Base-by-base conservation (phyloP, 1,140 invertebrate species). In the Eupeodes corollae region DNA sequence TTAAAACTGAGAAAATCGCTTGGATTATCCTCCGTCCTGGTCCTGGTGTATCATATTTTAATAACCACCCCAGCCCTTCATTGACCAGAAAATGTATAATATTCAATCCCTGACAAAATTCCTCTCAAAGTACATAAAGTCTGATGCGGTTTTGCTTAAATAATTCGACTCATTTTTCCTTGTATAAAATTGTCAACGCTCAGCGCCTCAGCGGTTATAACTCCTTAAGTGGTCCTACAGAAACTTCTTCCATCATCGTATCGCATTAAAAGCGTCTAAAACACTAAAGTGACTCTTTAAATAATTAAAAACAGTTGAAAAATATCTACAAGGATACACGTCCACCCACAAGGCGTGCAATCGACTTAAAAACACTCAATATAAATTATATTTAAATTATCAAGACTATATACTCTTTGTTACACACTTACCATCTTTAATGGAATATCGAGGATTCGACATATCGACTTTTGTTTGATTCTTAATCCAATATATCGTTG, bases 401-500 rank as follows among this genome's bases (percentile, higher is more conserved):
- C 21, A 8, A 9, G 8, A 33, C 32, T 33, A 9, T 9, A 9
- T 33, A n/a, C n/a, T 5, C 14, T 6, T 41, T 41, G 6, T 41
- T 14, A 5, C 3, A n/a, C n/a, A 78, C 79, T 83, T 73, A 86
- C 84, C 77, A 51, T 86, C 82, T 42, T 89, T 74, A 31, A 93
- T 76, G 19, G 80, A 82, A 70, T 94, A 92, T 59, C 91, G 75
- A 0, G 84, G 82, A 72, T 92, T 89, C 47, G 77, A 79, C 56
- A 88, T 78, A 65, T 93, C 87, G 46, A 96, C 77, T 30, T 91
- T 94, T 57, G 93, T 72, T 63, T 83, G 80, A 72, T 97, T 88
- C 62, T 90, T 86, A 44, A 97, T 78, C 94, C 94, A 99, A 42
- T 84, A 80, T 51, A 97, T 88, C 59, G 77, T 82, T 2, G 92